Base-by-base conservation (phyloP, 2,797 vertebrate genomes). In the Chloroceryle amazona region DNA sequence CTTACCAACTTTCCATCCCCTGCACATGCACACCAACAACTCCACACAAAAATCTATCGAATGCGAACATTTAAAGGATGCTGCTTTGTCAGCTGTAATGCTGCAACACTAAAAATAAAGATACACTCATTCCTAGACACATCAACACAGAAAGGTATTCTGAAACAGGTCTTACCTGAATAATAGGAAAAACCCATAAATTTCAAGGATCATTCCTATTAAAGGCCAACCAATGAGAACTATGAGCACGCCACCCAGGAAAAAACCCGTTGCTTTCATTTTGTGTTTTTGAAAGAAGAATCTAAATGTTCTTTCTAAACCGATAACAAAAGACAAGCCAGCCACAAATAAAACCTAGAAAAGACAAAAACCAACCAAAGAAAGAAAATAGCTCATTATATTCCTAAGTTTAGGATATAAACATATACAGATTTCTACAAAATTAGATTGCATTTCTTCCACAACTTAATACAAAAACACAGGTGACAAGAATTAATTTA, bases 241-340 rank as follows among this genome's bases (percentile, higher is more conserved):
- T 90, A 99, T 98, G n/a, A 99, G 97, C 80, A 99, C 99, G 4
- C 99, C 99, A 28, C 99, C 99, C 75, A 99, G 98, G 97, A 99
- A 99, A 98, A 99, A 99, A 23, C 99, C 97, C 0, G 99, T 99
- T 90, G 99, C 99, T 97, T 99, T 99, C 97, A 99, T 98, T 98
- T 99, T 99, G 98, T 99, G 99, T 86, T 99, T 99, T 97, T 99
- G 99, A 97, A 99, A 99, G 98, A 99, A 99, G 98, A 99, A 99
- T 90, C 99, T 98, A 97, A 99, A 99, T 0, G 99, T 99, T 95
- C 99, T 98, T 98, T 99, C 99, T 96, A 99, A 98, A 14, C 99
- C 99, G 1, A 99, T 99, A 89, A 99, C 99, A 81, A 99, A 99
- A 47, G 99, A 98, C 72, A 99, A 98, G 33, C 99, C 99, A 79